Evolutionary conservation across 2,113 vertebrate genomes (phyloP).

Genomic region (Orthochromis malagaraziensis): DNA sequence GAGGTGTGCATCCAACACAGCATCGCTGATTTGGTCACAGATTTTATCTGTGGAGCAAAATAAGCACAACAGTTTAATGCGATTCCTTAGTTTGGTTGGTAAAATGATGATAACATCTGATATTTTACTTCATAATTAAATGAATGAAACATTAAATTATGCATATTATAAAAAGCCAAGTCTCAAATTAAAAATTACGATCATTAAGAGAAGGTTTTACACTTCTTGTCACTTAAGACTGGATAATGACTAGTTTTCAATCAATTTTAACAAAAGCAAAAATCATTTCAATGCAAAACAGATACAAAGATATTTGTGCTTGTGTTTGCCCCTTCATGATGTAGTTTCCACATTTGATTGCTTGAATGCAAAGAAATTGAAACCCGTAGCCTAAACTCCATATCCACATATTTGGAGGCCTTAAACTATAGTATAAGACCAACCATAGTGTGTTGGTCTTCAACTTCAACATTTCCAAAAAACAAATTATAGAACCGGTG

Average conservation of each 20-base stretch:
- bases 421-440: background rate
- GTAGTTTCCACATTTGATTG: background rate
- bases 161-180: background rate
- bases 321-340: background rate
- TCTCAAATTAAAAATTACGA: accelerated
- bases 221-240: background rate
- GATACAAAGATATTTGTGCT: background rate
- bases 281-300: background rate
- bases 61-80: background rate
- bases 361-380: background rate
- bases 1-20: conserved; percentile 71
- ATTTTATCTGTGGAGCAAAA: conserved; percentile 65
- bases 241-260: background rate
- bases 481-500: background rate
- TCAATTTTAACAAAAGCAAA: background rate
- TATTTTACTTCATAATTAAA: background rate
- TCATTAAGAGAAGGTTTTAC: background rate
- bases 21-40: conserved; percentile 76
- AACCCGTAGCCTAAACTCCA: background rate
- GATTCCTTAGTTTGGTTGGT: background rate
- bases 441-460: background rate
- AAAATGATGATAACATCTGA: background rate
- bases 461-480: background rate
- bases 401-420: background rate
- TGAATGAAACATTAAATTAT: background rate